These are phyloP conservation scores for Bombus picipes DNA, from an alignment of 1,140 invertebrate species.

Conservation along the genomic window DNA sequence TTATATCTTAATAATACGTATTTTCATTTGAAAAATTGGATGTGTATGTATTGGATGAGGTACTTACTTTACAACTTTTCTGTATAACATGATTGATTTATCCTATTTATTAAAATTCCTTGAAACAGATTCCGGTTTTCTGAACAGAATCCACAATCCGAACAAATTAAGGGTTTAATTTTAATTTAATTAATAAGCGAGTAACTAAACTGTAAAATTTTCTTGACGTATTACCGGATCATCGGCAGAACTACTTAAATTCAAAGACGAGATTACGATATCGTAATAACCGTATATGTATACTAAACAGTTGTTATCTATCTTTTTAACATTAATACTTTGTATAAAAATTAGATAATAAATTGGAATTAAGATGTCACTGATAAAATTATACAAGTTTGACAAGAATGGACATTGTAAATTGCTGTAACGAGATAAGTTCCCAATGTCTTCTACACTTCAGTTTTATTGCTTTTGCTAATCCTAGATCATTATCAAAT, in stretches of 20 bases:
- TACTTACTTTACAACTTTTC: neutral
- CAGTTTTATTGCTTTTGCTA: neutral
- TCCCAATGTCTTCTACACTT: neutral
- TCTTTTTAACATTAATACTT: neutral
- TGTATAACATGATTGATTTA: neutral
- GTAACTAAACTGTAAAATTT: neutral
- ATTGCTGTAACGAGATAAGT: neutral
- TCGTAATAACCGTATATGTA: neutral
- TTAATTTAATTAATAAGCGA: neutral
- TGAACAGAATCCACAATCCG: neutral
- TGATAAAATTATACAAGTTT: constrained; percentile 29
- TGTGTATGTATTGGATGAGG: neutral
- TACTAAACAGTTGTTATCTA: neutral
- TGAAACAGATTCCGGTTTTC: neutral
- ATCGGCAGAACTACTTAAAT: neutral
- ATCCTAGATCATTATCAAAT: constrained; percentile 1
- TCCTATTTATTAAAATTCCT: too few relatives aligned
- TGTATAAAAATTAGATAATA: too few relatives aligned
- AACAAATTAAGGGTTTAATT: neutral
- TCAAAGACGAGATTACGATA: neutral
- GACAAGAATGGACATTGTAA: neutral
- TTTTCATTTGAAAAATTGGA: neutral
- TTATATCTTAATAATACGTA: neutral
- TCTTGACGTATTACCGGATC: neutral
- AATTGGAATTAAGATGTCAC: neutral